A percentile compares a stretch with the other conserved stretches of the same genome.
Conservation (phyloP, 64 coral and sea anemone genomes). For the Montipora sp. region DNA sequence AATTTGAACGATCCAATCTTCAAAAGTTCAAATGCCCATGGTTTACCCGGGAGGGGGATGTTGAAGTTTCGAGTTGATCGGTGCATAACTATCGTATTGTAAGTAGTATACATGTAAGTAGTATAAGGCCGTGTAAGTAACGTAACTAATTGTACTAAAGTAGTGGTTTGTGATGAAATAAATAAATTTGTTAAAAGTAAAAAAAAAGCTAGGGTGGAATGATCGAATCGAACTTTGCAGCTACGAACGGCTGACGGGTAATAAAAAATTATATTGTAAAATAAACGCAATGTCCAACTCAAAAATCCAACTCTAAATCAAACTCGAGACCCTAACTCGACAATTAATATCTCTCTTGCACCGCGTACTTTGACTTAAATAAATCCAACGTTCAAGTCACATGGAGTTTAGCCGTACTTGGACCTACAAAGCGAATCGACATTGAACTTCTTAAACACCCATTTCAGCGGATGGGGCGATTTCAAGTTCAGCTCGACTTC, state of each 20-base stretch:
- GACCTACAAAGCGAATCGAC: neutral
- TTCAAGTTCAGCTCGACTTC: neutral
- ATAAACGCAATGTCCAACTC: too few relatives aligned
- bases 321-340: too few relatives aligned
- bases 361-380: neutral
- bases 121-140: too few relatives aligned
- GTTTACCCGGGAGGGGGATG: too few relatives aligned
- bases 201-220: neutral
- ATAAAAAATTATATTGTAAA: too few relatives aligned
- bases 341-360: too few relatives aligned
- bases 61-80: too few relatives aligned
- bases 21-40: too few relatives aligned
- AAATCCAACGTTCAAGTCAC: neutral
- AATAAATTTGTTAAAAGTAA: neutral
- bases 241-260: neutral
- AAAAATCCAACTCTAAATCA: too few relatives aligned
- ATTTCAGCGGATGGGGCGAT: neutral
- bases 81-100: too few relatives aligned
- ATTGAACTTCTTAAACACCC: neutral
- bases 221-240: neutral
- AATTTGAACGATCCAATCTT: too few relatives aligned
- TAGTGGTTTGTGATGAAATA: neutral
- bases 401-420: neutral
- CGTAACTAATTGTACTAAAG: neutral
- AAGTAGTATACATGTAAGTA: too few relatives aligned